Percentiles rank a stretch among this genome's conserved stretches.
Evolutionary conservation across 2,113 vertebrate species (phyloP).

Genomic region (Myrmecophaga tridactyla): DNA sequence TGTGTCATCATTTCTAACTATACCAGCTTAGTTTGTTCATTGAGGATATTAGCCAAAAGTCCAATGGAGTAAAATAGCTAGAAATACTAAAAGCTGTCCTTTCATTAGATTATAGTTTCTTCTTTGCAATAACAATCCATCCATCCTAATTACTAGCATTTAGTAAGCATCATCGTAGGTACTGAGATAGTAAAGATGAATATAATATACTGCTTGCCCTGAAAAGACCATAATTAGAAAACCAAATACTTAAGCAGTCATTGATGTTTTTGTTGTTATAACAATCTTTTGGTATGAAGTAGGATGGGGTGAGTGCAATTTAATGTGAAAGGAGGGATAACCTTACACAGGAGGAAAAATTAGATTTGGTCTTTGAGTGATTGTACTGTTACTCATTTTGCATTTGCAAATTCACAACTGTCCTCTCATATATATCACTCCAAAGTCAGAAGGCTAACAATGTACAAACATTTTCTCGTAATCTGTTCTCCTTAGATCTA

Average conservation of each 20-base stretch:
- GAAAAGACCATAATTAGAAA: neutral
- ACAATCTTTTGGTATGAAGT: neutral
- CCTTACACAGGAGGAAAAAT: neutral
- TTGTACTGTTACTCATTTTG: neutral
- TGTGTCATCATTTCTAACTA: neutral
- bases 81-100: neutral
- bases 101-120: neutral
- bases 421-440: neutral
- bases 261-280: neutral
- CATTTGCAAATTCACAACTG: neutral
- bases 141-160: neutral
- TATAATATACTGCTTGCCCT: neutral
- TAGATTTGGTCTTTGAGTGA: neutral
- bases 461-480: neutral
- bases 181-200: neutral
- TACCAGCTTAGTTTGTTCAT: neutral
- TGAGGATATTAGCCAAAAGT: neutral
- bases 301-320: neutral
- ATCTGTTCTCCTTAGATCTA: neutral
- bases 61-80: neutral
- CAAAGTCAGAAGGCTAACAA: neutral
- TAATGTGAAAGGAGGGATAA: neutral
- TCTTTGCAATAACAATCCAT: neutral
- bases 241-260: neutral
- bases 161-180: neutral